phyloP scores from a whole-genome alignment of 2,888 invertebrate genomes.

The Eupsilia transversa region DNA sequence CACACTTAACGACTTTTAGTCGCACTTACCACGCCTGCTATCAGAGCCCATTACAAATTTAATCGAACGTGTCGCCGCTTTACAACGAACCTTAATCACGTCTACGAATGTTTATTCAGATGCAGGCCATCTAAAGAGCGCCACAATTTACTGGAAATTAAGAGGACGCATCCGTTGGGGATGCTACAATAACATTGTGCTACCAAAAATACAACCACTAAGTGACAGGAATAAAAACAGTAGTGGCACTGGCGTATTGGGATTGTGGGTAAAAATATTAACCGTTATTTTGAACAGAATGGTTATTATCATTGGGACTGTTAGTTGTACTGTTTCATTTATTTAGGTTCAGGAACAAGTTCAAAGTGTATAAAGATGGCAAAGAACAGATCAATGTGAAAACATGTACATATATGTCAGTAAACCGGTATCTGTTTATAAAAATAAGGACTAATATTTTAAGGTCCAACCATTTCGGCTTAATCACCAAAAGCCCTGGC shows the following conservation, averaged over 20 bases:
- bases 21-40: constrained; percentile 23
- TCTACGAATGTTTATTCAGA: constrained; percentile 87
- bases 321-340: background rate
- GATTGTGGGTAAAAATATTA: constrained; percentile 44
- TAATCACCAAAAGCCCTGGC: background rate
- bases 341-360: background rate
- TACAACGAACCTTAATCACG: constrained; percentile 74
- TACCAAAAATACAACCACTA: constrained; percentile 84
- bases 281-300: constrained; percentile 41
- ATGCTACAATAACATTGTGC: constrained; percentile 88
- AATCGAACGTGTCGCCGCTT: constrained; percentile 50
- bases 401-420: background rate
- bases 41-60: constrained; percentile 52
- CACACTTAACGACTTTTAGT: constrained; percentile 33
- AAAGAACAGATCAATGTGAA: background rate
- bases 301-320: constrained; percentile 18
- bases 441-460: background rate
- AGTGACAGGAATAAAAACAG: constrained; percentile 83
- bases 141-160: constrained; percentile 90
- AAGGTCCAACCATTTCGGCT: background rate
- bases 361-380: background rate
- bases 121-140: constrained; percentile 86
- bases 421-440: background rate
- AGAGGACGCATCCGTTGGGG: constrained; percentile 84
- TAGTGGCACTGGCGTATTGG: constrained; percentile 42